These are phyloP conservation scores for Bilobella aurantiaca DNA, from an alignment of 1,140 invertebrate species.

Conservation along the genomic window DNA sequence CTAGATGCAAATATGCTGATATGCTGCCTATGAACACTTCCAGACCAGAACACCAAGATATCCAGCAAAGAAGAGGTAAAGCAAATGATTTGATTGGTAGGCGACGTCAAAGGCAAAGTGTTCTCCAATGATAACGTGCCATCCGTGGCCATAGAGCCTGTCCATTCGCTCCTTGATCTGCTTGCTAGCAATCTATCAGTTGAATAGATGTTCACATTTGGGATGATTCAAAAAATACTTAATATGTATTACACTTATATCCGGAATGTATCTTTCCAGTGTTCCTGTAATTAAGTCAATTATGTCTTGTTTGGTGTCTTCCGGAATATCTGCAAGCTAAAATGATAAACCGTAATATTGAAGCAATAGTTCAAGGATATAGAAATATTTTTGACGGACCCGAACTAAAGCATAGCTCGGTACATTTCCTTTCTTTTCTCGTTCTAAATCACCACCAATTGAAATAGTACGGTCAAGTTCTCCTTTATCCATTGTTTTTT, in stretches of 20 bases:
- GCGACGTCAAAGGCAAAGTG: slow-evolving; percentile 49
- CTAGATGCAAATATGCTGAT: neutral
- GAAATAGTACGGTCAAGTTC: too few species aligned
- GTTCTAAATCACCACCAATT: neutral
- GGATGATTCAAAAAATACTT: slow-evolving; percentile 3
- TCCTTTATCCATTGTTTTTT: too few species aligned
- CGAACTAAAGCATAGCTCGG: too few species aligned
- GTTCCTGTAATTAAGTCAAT: slow-evolving; percentile 81
- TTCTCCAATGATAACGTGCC: slow-evolving; percentile 51
- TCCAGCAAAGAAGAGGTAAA: slow-evolving; percentile 49
- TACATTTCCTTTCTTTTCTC: too few species aligned
- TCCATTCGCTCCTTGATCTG: slow-evolving; percentile 89
- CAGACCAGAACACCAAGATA: slow-evolving; percentile 19
- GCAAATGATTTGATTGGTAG: slow-evolving; percentile 47
- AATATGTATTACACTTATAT: slow-evolving; percentile 54
- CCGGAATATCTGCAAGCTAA: slow-evolving; percentile 80
- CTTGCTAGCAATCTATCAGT: slow-evolving; percentile 58
- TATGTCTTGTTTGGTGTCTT: slow-evolving; percentile 77
- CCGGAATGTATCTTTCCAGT: slow-evolving; percentile 75
- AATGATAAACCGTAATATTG: too few species aligned
- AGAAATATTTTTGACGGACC: too few species aligned
- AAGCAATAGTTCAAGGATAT: slow-evolving; percentile 23
- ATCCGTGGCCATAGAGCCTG: slow-evolving; percentile 70
- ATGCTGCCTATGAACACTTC: slow-evolving; percentile 10
- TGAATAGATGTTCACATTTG: neutral